Base-by-base conservation (phyloP, 64 coral and sea anemone genomes). In the Porites australiensis region DNA sequence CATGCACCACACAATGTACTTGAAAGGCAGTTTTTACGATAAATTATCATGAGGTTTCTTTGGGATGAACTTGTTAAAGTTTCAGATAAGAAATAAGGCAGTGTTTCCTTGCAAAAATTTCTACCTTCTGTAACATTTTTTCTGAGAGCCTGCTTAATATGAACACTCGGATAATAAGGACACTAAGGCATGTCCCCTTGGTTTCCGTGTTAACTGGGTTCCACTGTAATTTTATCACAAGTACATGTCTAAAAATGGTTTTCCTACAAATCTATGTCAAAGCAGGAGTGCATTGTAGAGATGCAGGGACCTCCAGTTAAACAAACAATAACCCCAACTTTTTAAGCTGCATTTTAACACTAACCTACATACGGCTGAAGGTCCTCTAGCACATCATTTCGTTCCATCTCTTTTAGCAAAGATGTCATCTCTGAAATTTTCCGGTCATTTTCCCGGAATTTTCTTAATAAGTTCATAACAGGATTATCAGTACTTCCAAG, bases 321-420 rank as follows among this genome's bases (percentile, higher is more conserved):
- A 37, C 27, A 37, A 37, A 37, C 27, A 37, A 37, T 37, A 37
- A 37, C 27, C 27, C 27, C 27, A 37, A 37, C 27, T 37, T 37
- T 37, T 37, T 6, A 19, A 70, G 19, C 66, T 70, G 19, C 4
- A 16, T 21, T 70, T 70, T 19, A 1, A 70, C 23, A 15, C 77
- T 90, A n/a, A 96, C 95, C 91, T 93, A 75, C n/a, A 81, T 64
- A 96, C 0, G 19, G 70, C 54, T 90, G 54, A 22, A 93, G 77
- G 15, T 96, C 95, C 44, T 93, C 16, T 48, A 90, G 50, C 6
- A 88, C 66, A 90, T 96, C 95, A 20, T 13, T 8, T 48, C 91
- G 59, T 15, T 80, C 79, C 72, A 96, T 96, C 9, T 80, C 57
- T 70, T 57, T 8, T 43, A 96, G 88, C 53, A 49, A 70, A 18